phyloP scores from a whole-genome alignment of 2,113 vertebrate species.

The Mystacornis crossleyi region DNA sequence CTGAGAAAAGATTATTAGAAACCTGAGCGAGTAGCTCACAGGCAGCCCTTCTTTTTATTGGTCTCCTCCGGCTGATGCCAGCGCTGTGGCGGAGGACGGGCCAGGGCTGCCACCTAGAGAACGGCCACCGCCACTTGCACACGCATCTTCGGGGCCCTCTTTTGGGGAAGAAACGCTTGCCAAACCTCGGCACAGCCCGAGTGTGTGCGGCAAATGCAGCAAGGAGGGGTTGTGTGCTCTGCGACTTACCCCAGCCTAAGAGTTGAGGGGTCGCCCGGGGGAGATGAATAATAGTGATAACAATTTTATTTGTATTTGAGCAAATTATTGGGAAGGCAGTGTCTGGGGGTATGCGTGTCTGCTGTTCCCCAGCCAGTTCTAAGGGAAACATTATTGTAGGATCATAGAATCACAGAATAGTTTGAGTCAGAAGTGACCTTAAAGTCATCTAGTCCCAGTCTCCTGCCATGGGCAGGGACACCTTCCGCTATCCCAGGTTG shows the following conservation, averaged over 20 bases:
- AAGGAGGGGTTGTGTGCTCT: neutral
- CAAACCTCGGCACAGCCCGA: neutral
- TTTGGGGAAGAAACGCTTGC: fast-evolving
- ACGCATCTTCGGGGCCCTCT: fast-evolving
- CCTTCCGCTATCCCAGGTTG: neutral
- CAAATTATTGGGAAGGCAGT: fast-evolving
- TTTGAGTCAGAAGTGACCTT: neutral
- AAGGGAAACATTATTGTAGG: fast-evolving
- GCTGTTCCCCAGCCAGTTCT: neutral
- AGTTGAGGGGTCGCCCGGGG: no score
- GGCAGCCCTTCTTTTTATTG: fast-evolving
- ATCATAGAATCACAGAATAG: no score
- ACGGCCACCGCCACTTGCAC: neutral
- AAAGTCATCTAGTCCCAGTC: neutral
- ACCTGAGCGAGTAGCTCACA: fast-evolving
- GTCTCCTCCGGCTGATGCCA: fast-evolving
- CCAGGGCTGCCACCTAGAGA: constrained; percentile 49
- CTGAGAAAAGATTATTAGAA: neutral
- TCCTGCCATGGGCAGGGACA: neutral
- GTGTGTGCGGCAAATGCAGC: fast-evolving
- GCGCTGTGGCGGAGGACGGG: neutral
- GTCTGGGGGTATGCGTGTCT: fast-evolving
- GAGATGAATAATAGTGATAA: fast-evolving
- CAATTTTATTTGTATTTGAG: neutral
- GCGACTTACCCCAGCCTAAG: fast-evolving